Conservation (phyloP, 2,797 vertebrate genomes). For the Thripadectes ignobilis region DNA sequence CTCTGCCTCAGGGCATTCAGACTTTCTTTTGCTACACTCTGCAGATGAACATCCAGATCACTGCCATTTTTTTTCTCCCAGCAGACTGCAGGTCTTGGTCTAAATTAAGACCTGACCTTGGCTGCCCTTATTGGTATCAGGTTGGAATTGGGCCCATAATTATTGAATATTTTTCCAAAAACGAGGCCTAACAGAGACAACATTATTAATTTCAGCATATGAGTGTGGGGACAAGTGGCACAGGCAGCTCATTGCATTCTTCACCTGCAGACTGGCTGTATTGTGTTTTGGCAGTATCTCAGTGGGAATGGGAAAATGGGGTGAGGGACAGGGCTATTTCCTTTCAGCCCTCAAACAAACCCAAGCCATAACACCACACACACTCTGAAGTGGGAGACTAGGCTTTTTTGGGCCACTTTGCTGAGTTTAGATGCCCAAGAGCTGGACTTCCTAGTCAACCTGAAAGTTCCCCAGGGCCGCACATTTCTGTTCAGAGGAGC, state of each 20-base stretch:
- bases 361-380: background rate
- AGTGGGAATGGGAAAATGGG: background rate
- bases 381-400: background rate
- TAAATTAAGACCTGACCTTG: background rate
- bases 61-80: background rate
- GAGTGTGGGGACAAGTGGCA: accelerated
- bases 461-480: background rate
- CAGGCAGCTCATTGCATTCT: background rate
- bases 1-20: background rate
- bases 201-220: background rate
- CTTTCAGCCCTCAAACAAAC: background rate
- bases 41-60: background rate
- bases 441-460: background rate
- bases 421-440: background rate
- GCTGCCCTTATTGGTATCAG: background rate
- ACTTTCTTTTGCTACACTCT: background rate
- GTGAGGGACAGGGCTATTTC: background rate
- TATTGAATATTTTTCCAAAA: background rate
- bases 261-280: background rate
- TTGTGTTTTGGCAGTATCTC: background rate
- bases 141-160: background rate
- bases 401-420: background rate
- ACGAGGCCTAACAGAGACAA: background rate
- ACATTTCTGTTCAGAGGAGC: background rate
- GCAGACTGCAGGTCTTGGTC: background rate